Percentiles rank a stretch among this genome's conserved stretches.
Conservation (phyloP, 2,888 invertebrate genomes). For the Nomada fucata region DNA sequence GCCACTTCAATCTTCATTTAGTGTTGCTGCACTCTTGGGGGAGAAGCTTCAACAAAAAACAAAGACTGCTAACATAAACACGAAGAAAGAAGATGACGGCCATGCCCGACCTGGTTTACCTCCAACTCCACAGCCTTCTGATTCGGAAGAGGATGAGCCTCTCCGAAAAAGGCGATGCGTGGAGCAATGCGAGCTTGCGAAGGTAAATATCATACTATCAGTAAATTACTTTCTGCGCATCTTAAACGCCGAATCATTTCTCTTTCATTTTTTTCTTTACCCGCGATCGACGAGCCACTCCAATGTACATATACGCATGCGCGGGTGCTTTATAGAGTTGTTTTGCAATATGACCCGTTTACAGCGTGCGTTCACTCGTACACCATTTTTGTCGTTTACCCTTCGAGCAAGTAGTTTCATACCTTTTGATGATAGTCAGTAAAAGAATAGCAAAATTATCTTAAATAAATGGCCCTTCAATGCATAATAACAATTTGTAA, state of each 20-base stretch:
- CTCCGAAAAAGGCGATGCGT: slow-evolving; percentile 84
- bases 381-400: slow-evolving; percentile 65
- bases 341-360: slow-evolving; percentile 68
- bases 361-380: slow-evolving; percentile 62
- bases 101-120: slow-evolving; percentile 72
- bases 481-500: background rate
- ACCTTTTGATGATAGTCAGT: slow-evolving; percentile 49
- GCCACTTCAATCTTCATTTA: slow-evolving; percentile 80
- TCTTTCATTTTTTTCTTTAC: slow-evolving; percentile 42
- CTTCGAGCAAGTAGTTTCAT: slow-evolving; percentile 58
- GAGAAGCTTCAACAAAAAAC: slow-evolving; percentile 72
- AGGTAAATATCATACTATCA: slow-evolving; percentile 76
- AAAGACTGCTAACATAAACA: slow-evolving; percentile 15
- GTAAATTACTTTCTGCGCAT: slow-evolving; percentile 25
- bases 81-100: slow-evolving; percentile 47
- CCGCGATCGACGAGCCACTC: slow-evolving; percentile 42
- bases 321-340: slow-evolving; percentile 50
- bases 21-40: slow-evolving; percentile 81
- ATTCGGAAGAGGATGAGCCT: slow-evolving; percentile 91
- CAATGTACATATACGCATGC: slow-evolving; percentile 51
- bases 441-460: background rate
- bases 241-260: slow-evolving; percentile 15
- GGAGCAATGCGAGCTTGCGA: slow-evolving; percentile 86
- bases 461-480: slow-evolving; percentile 12
- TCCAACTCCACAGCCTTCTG: slow-evolving; percentile 93